A percentile compares a stretch with the other conserved stretches of the same genome.
Evolutionary conservation across 2,888 invertebrate species (phyloP).

Genomic region (Ctenicera cuprea): DNA sequence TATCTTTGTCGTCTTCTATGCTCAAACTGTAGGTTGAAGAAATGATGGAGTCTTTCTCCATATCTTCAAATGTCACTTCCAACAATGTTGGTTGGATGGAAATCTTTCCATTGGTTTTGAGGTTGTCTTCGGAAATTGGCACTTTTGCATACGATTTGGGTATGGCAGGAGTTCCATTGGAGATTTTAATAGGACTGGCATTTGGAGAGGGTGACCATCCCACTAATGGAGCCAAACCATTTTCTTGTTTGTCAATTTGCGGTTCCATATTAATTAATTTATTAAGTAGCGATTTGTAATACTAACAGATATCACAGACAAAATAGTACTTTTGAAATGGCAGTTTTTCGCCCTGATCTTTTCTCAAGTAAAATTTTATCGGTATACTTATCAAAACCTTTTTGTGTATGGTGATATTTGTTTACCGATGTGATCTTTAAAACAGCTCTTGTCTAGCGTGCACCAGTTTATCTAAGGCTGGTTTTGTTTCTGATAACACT

Average conservation of each 20-base stretch:
- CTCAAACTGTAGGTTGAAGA: constrained; percentile 51
- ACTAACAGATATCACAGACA: constrained; percentile 46
- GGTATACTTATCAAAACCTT: constrained; percentile 11
- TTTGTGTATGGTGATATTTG: constrained; percentile 17
- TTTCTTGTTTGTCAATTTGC: constrained; percentile 45
- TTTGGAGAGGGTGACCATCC: constrained; percentile 59
- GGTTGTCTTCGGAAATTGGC: constrained; percentile 34
- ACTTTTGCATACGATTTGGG: constrained; percentile 20
- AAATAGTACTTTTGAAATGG: constrained; percentile 34
- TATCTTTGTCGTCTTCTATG: constrained; percentile 60
- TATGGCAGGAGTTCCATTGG: constrained; percentile 5
- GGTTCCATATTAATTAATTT: constrained; percentile 47
- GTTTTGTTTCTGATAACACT: constrained; percentile 24
- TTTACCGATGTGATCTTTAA: constrained; percentile 24
- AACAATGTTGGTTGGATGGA: constrained; percentile 37
- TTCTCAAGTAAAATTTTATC: constrained; percentile 24
- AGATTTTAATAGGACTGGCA: constrained; percentile 16
- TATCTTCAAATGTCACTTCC: constrained; percentile 59
- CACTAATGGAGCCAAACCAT: constrained; percentile 48
- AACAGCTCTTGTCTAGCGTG: constrained; percentile 19
- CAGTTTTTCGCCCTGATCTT: constrained; percentile 2
- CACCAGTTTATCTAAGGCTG: constrained; percentile 7
- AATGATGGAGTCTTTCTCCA: constrained; percentile 57
- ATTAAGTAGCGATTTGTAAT: constrained; percentile 21
- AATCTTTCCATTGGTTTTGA: constrained; percentile 29